Evolutionary conservation across 2,113 vertebrate genomes (phyloP).

Genomic region (Heteronetta atricapilla): DNA sequence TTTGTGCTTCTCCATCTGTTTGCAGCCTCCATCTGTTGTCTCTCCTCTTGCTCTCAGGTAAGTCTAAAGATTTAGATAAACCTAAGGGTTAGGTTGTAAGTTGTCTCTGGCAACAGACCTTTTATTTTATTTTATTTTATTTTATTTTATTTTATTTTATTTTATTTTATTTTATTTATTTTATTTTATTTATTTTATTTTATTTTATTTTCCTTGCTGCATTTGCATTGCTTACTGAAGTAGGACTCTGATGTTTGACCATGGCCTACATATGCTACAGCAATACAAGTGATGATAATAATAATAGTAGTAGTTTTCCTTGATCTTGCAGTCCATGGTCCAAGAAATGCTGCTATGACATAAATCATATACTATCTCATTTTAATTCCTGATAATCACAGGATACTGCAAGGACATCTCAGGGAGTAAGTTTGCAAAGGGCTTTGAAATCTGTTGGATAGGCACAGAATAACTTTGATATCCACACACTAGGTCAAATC

Average conservation of each 20-base stretch:
- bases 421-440: neutral
- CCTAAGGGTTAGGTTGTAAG: neutral
- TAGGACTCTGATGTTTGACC: neutral
- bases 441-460: neutral
- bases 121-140: too few species aligned
- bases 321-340: neutral
- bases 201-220: neutral
- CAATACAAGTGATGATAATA: neutral
- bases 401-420: neutral
- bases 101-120: neutral
- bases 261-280: neutral
- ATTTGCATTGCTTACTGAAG: neutral
- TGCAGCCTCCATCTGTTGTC: conserved; percentile 26
- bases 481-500: neutral
- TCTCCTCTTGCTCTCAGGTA: neutral
- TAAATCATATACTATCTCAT: neutral
- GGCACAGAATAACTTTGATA: neutral
- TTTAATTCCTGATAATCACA: neutral
- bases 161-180: too few species aligned
- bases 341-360: neutral
- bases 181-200: too few species aligned
- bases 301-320: neutral
- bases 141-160: too few species aligned
- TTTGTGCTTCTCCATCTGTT: conserved; percentile 52
- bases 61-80: neutral